phyloP scores from a whole-genome alignment of 2,888 invertebrate species.

The Orthonychiurus folsomi region DNA sequence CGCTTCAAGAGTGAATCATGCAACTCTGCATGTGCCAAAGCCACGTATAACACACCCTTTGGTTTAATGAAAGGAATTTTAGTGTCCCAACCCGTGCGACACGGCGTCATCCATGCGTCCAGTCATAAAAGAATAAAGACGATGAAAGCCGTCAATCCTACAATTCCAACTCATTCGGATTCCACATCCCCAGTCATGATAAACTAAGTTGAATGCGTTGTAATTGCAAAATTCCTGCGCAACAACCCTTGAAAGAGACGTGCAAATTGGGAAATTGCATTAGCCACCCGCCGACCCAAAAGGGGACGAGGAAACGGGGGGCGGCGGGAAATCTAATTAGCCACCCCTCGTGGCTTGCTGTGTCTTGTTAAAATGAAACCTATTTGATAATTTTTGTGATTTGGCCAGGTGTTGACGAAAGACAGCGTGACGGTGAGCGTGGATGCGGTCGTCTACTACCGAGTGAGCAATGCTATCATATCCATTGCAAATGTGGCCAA shows the following conservation, averaged over 20 bases:
- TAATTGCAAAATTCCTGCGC: neutral
- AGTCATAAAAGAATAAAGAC: too few relatives aligned
- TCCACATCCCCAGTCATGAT: too few relatives aligned
- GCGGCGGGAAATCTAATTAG: too few relatives aligned
- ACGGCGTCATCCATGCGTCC: too few relatives aligned
- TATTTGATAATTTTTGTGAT: neutral
- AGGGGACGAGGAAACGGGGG: neutral
- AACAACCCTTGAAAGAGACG: neutral
- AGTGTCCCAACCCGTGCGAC: too few relatives aligned
- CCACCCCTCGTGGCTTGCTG: too few relatives aligned
- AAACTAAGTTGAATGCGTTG: neutral
- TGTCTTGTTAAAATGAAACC: neutral
- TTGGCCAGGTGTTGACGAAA: conserved; percentile 69
- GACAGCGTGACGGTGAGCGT: conserved; percentile 91
- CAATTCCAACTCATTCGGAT: too few relatives aligned
- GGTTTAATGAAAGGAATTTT: too few relatives aligned
- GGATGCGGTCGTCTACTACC: conserved; percentile 79
- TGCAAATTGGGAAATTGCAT: neutral
- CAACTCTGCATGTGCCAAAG: too few relatives aligned
- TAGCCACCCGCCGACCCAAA: neutral
- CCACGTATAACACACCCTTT: too few relatives aligned
- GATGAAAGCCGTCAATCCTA: too few relatives aligned
- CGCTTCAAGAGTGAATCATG: too few relatives aligned
- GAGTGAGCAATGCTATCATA: conserved; percentile 91
- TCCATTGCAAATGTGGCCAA: conserved; percentile 97